phyloP scores from a whole-genome alignment of 2,888 invertebrate genomes.

The Mimumesa dahlbomi region DNA sequence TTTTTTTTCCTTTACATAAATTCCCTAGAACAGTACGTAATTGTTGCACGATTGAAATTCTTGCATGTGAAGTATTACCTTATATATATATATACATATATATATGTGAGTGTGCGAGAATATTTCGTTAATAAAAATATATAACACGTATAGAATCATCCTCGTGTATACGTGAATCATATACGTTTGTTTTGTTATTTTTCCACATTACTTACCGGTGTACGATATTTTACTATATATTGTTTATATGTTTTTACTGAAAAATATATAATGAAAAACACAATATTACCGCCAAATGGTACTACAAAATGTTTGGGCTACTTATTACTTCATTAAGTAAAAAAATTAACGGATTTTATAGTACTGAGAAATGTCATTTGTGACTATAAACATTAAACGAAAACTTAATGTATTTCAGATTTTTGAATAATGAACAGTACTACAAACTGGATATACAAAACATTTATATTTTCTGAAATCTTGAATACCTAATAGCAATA shows the following conservation, averaged over 20 bases:
- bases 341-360: no score
- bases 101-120: not conserved
- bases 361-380: not conserved
- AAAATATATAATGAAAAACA: not conserved
- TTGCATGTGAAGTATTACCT: not conserved
- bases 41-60: not conserved
- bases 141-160: no score
- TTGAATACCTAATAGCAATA: not conserved
- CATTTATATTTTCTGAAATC: not conserved
- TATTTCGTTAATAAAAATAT: no score
- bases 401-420: not conserved
- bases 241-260: not conserved
- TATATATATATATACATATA: not conserved
- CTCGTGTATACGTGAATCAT: no score
- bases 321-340: no score
- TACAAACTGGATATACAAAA: not conserved
- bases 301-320: no score
- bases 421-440: not conserved
- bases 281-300: no score
- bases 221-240: not conserved
- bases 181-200: not conserved
- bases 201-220: not conserved
- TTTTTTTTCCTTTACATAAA: slow-evolving; percentile 1
- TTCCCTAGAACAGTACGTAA: not conserved
- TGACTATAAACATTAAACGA: not conserved